Evolutionary conservation across 1,140 invertebrate genomes (phyloP).

Genomic region (Danaus melanippus): DNA sequence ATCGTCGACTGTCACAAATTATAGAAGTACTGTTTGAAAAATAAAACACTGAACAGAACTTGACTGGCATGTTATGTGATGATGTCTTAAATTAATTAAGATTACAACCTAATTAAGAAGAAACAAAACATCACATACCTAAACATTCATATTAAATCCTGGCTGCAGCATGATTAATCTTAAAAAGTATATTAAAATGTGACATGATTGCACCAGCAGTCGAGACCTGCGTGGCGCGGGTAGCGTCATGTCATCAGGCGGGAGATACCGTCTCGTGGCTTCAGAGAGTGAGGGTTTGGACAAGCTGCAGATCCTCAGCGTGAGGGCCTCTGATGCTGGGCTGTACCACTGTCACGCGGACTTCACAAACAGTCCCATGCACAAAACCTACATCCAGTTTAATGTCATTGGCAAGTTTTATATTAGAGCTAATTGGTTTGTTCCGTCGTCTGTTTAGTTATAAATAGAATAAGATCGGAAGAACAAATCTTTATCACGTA

Average conservation of each 20-base stretch:
- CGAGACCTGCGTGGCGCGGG: slow-evolving; percentile 44
- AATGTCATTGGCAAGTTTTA: slow-evolving; percentile 45
- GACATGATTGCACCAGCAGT: slow-evolving; percentile 42
- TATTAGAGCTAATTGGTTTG: slow-evolving; percentile 1
- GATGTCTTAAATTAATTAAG: no score
- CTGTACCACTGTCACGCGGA: slow-evolving; percentile 50
- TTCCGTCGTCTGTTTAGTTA: slow-evolving; percentile 1
- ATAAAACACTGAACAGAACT: background rate
- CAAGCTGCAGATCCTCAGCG: slow-evolving; percentile 38
- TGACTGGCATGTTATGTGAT: no score
- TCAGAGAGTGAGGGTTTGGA: slow-evolving; percentile 31
- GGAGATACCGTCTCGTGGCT: slow-evolving; percentile 40
- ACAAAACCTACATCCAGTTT: slow-evolving; percentile 45
- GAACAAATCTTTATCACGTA: no score
- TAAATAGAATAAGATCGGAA: no score
- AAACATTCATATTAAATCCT: no score
- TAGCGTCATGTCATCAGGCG: slow-evolving; percentile 26
- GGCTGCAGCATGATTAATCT: no score
- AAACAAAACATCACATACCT: no score
- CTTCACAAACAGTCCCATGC: slow-evolving; percentile 42
- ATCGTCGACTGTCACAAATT: slow-evolving; percentile 2
- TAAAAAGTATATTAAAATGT: no score
- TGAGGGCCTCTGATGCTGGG: slow-evolving; percentile 43
- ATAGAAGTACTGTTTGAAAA: background rate
- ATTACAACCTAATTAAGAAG: no score